These are phyloP conservation scores for Heliconius aoede DNA, from an alignment of 2,888 invertebrate genomes.

Conservation along the genomic window DNA sequence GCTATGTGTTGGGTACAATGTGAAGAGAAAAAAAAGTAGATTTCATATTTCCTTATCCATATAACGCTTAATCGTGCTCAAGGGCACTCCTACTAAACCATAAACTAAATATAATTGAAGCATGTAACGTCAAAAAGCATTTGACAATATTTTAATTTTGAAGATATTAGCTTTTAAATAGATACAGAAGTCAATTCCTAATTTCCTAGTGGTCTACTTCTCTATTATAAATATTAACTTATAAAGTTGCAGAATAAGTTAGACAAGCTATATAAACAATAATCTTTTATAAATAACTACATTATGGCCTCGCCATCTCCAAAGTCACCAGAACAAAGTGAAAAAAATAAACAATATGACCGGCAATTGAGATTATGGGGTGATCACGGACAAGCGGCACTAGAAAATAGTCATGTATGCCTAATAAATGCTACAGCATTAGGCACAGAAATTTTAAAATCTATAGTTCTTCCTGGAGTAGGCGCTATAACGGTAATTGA, in stretches of 20 bases:
- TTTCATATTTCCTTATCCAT: too few species aligned
- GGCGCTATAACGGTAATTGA: constrained; percentile 97
- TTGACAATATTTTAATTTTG: constrained; percentile 1
- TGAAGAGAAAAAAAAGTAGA: too few species aligned
- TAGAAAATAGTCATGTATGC: constrained; percentile 96
- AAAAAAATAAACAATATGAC: constrained; percentile 91
- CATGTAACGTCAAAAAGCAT: background rate
- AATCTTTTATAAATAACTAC: background rate
- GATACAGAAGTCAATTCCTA: background rate
- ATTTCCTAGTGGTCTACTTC: background rate
- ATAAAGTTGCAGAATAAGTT: background rate
- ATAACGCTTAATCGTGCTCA: background rate
- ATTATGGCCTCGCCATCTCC: constrained; percentile 87
- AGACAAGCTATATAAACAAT: background rate
- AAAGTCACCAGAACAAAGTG: constrained; percentile 89
- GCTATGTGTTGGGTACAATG: too few species aligned
- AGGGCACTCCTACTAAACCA: background rate
- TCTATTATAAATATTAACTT: background rate
- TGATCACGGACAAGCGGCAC: constrained; percentile 96
- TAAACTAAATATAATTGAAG: background rate
- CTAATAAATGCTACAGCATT: constrained; percentile 96
- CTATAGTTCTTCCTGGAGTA: constrained; percentile 96
- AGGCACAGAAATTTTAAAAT: constrained; percentile 97
- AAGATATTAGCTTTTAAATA: background rate
- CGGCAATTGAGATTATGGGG: constrained; percentile 97